These are phyloP conservation scores for Pseudorectes ferrugineus DNA, from an alignment of 2,113 vertebrate species.

Conservation along the genomic window DNA sequence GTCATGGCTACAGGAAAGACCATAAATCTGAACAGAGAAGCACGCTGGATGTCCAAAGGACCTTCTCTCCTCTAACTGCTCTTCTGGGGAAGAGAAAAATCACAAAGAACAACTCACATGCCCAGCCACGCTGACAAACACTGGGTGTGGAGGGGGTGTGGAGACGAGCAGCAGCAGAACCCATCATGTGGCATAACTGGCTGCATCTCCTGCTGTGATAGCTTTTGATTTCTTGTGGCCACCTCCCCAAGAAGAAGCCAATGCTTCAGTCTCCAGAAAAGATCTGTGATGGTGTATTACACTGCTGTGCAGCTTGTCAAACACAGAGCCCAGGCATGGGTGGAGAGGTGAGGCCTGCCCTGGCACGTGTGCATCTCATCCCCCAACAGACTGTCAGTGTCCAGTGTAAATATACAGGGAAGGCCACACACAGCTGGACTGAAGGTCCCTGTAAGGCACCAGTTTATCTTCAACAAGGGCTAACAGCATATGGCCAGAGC, in stretches of 20 bases:
- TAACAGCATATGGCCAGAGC: neutral
- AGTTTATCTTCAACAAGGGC: neutral
- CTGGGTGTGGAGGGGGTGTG: neutral
- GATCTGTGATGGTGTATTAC: fast-evolving
- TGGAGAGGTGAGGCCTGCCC: neutral
- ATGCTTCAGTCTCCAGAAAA: neutral
- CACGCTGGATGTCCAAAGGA: neutral
- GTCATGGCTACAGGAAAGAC: neutral
- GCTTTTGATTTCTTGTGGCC: neutral
- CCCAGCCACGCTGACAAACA: neutral
- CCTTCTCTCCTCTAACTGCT: neutral
- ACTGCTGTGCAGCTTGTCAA: neutral
- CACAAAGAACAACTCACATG: neutral
- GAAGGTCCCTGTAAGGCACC: neutral
- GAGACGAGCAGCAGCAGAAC: neutral
- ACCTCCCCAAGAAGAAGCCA: neutral
- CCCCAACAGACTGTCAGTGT: neutral
- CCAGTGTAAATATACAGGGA: neutral
- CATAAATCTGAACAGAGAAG: neutral
- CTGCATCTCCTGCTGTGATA: neutral
- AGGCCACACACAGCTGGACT: too few relatives aligned
- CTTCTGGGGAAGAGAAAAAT: neutral
- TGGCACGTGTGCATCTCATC: neutral
- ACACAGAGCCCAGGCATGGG: neutral
- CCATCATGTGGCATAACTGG: neutral